These are phyloP conservation scores for Caenorhabditis imperialis DNA, from an alignment of 2,888 invertebrate species.

Conservation along the genomic window DNA sequence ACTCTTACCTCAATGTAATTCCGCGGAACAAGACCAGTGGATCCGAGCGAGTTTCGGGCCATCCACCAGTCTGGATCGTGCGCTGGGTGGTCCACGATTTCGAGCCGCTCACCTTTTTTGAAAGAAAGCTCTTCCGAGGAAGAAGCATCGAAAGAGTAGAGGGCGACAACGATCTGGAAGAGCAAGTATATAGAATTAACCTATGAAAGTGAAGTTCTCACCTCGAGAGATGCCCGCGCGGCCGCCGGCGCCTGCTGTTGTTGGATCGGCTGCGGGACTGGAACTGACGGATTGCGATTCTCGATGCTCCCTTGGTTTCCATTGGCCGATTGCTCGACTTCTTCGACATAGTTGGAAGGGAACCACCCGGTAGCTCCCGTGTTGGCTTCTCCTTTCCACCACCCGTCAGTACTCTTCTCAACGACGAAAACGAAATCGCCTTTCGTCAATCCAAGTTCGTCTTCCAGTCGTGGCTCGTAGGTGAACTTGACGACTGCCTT, in stretches of 20 bases:
- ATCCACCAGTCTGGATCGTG: slow-evolving; percentile 99
- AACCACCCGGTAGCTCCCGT: slow-evolving; percentile 88
- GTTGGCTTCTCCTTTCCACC: slow-evolving; percentile 90
- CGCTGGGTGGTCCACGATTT: slow-evolving; percentile 94
- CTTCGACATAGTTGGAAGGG: slow-evolving; percentile 93
- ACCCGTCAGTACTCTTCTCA: slow-evolving; percentile 98
- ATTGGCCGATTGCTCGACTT: slow-evolving; percentile 64
- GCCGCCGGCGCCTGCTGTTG: slow-evolving; percentile 10
- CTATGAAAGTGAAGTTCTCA: not conserved
- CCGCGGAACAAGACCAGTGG: slow-evolving; percentile 92
- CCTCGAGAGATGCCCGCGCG: slow-evolving; percentile 28
- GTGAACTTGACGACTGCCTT: slow-evolving; percentile 91
- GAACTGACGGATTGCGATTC: slow-evolving; percentile 40
- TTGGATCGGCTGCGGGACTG: slow-evolving; percentile 18
- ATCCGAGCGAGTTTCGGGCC: slow-evolving; percentile 92
- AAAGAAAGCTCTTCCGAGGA: slow-evolving; percentile 82
- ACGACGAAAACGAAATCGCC: slow-evolving; percentile 93
- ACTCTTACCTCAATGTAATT: slow-evolving; percentile 80
- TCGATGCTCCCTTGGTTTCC: slow-evolving; percentile 56
- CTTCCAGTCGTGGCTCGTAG: slow-evolving; percentile 90
- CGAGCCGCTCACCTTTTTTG: slow-evolving; percentile 85
- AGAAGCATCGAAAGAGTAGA: slow-evolving; percentile 82
- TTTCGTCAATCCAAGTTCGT: slow-evolving; percentile 93
- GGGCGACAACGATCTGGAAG: slow-evolving; percentile 66
- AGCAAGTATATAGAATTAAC: not conserved